A percentile compares a stretch with the other conserved stretches of the same genome.
Conservation (phyloP, 1,140 invertebrate species). For the Scaptomyza hsui region DNA sequence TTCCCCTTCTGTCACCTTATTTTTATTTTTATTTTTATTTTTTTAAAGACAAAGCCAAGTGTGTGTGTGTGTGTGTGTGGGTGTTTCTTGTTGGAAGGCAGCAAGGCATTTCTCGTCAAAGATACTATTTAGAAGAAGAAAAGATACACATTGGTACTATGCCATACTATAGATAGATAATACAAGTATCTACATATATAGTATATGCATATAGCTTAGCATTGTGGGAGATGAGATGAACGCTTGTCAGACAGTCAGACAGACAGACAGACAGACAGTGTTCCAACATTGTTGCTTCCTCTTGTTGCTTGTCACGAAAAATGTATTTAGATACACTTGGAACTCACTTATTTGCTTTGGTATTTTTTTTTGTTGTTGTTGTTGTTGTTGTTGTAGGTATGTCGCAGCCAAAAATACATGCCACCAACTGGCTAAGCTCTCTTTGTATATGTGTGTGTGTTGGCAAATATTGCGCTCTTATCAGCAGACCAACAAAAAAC, state of each 20-base stretch:
- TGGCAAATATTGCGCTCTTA: conserved; percentile 55
- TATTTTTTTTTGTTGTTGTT: conserved; percentile 43
- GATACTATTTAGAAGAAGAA: conserved; percentile 33
- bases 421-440: conserved; percentile 40
- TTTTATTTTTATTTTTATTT: too few relatives aligned
- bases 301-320: conserved; percentile 14
- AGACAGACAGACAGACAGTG: conserved; percentile 6
- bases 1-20: conserved; percentile 12
- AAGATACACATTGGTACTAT: conserved; percentile 25
- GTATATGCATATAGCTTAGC: conserved; percentile 17
- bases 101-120: conserved; percentile 50
- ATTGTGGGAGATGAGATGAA: conserved; percentile 35
- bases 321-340: conserved; percentile 8
- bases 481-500: conserved; percentile 20
- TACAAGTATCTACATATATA: not conserved
- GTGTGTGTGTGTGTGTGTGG: conserved; percentile 28
- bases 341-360: conserved; percentile 65
- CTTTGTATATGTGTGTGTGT: not conserved
- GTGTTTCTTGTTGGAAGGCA: conserved; percentile 39
- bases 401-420: conserved; percentile 57
- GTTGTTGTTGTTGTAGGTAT: conserved; percentile 23
- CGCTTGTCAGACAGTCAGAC: conserved; percentile 4
- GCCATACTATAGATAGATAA: conserved; percentile 12
- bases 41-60: conserved; percentile 31
- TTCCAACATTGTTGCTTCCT: conserved; percentile 42